Evolutionary conservation across 2,113 vertebrate species (phyloP).

Genomic region (Chinchilla lanigera): DNA sequence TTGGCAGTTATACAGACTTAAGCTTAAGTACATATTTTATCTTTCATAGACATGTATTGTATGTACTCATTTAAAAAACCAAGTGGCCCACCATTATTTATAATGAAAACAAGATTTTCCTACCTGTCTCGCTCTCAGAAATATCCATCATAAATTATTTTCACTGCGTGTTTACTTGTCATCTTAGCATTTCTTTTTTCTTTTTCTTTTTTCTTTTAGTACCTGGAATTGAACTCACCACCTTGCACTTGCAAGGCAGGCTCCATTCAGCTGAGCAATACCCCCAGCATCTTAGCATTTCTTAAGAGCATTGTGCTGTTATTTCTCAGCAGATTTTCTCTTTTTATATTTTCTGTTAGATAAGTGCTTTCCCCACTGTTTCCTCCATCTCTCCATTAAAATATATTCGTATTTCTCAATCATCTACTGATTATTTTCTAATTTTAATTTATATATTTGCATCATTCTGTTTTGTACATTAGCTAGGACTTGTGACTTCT

Average conservation of each 20-base stretch:
- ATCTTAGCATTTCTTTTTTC: not conserved
- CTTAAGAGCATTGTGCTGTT: not conserved
- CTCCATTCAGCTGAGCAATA: no score
- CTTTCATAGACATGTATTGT: not conserved
- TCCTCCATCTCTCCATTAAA: not conserved
- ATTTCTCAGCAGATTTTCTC: not conserved
- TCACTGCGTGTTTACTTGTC: not conserved
- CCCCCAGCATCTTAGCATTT: not conserved
- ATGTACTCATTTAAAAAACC: not conserved
- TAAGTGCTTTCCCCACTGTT: not conserved
- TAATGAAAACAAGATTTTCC: not conserved
- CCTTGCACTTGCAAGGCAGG: no score
- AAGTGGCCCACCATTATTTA: not conserved
- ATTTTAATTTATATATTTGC: not conserved
- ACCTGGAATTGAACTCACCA: no score
- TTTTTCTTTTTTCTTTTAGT: not conserved
- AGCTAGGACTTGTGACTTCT: not conserved
- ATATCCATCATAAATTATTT: not conserved
- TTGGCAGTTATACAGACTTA: not conserved
- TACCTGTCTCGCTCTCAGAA: not conserved
- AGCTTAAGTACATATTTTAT: not conserved
- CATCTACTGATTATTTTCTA: not conserved
- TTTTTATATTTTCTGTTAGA: not conserved
- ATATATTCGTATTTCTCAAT: constrained; percentile 29
- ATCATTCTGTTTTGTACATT: not conserved